Base-by-base conservation (phyloP, 2,888 invertebrate genomes). In the Exephanes ischioxanthus region DNA sequence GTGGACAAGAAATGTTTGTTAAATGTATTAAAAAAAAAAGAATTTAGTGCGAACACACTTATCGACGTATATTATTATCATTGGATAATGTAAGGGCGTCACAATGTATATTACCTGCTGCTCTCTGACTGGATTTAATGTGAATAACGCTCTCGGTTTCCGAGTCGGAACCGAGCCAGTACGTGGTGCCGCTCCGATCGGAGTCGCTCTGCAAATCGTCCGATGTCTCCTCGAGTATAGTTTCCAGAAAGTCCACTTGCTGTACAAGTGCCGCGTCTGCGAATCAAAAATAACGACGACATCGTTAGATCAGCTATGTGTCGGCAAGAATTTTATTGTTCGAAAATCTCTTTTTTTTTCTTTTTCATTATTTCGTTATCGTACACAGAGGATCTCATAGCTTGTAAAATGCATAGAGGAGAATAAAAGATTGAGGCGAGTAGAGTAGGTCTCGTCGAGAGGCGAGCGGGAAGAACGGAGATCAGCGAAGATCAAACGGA, bases 161-260 rank as follows among this genome's bases (percentile, higher is more conserved):
- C 61, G 97, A 97, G 94, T 97, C 97, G 7, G 95, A 95, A 71
- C 95, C 95, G 77, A 96, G 94, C 96, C 96, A 96, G 89, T 95
- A 95, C 16, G 93, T 93, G 37, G 93, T 93, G 68, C 92, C 92
- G 89, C 95, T 95, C 61, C 96, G 95, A 85, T 96, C 96, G 84
- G 96, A 96, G 92, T 97, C 97, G 85, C 97, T 97, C 87, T 96
- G 96, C 89, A 97, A 94, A 92, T 98, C 98, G 94, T 98, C 98
- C 89, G 97, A 97, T 22, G 98, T 98, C 94, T 98, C 98, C 94
- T 98, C 98, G 91, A 97, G 95, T 93, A 98, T 98, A 37, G 98
- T 98, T 94, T 98, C 98, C 94, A 98, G 95, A 94, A 97, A 97
- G 92, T 96, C 95, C 89, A 95, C 95, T 89, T 96, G 96, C 91